Evolutionary conservation across 2,113 vertebrate genomes (phyloP), one percentile per base, ranked within the genome.

Genomic region (Cynocephalus volans): DNA sequence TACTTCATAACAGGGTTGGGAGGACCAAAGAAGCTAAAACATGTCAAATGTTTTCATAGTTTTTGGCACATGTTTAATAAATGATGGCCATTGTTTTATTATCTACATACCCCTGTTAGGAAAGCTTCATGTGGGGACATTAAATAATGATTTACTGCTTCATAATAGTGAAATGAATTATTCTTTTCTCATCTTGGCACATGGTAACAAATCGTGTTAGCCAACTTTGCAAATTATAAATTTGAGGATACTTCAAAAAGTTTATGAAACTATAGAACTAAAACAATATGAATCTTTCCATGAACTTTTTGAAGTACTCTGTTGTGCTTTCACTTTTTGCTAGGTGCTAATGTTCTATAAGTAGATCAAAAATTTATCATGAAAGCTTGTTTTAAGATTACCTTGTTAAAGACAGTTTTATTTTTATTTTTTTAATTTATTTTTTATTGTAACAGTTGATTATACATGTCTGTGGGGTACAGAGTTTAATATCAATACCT

Each of bases 1-100:
- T 82, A 77, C 54, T 67, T 93, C 73, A 67, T 50, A 72, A 45
- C 52, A 96, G 64, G 69, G 4, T 67, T 93, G 6, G 64, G 24
- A 96, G 82, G 60, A 95, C 88, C 82, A 84, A 95, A 87, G 76
- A 88, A 77, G 21, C 36, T 91, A 72, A 88, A 95, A 36, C 73
- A 89, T 45, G 21, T 90, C n/a, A 90, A 81, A 24, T 70, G 24
- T 75, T 90, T 90, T 33, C 79, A 75, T 72, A 77, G 48, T 83
- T 92, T 94, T 76, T n/a, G 70, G n/a, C 50, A 92, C n/a, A 72
- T 81, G 62, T 48, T 80, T 97, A 73, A 65, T 94, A 96, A 90
- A 56, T 86, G 9, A 60, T 96, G 41, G 31, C 19, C 52, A 41
- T 91, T 93, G 41, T 85, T 84, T 83, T 92, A 73, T 96, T 95